Evolutionary conservation across 1,140 invertebrate genomes (phyloP).

Genomic region (Colletes latitarsis): DNA sequence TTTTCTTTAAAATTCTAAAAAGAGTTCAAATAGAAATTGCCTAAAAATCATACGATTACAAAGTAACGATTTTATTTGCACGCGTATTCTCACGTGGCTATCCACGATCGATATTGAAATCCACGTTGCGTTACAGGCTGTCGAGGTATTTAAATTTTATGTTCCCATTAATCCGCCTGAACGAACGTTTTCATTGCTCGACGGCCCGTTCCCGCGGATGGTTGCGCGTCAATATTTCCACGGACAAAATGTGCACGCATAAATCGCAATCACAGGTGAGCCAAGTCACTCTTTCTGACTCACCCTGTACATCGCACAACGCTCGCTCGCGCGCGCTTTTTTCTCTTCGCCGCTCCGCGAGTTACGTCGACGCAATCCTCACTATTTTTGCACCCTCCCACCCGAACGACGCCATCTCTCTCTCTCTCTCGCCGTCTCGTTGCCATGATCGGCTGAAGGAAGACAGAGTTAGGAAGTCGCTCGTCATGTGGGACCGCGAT

Average conservation of each 20-base stretch:
- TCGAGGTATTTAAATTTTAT: not conserved
- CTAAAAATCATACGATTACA: no score
- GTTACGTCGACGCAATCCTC: conserved; percentile 42
- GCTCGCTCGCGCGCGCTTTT: not conserved
- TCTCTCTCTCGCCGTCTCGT: conserved; percentile 1
- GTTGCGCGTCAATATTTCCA: not conserved
- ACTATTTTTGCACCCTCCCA: not conserved
- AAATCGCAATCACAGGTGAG: conserved; percentile 15
- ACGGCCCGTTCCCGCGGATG: not conserved
- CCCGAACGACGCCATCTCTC: not conserved
- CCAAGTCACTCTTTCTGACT: conserved; percentile 25
- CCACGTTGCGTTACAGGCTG: no score
- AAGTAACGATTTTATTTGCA: no score
- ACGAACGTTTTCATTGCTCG: not conserved
- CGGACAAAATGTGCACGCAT: not conserved
- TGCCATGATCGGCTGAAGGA: conserved; percentile 35
- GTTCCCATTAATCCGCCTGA: not conserved
- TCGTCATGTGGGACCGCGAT: conserved; percentile 64
- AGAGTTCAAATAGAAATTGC: no score
- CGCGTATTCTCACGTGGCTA: no score
- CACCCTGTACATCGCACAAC: conserved; percentile 13
- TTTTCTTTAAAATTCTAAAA: no score
- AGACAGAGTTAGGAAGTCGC: conserved; percentile 73
- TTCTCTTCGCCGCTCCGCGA: conserved; percentile 24
- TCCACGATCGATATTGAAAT: no score